These are phyloP conservation scores for Heliconius hewitsoni DNA, from an alignment of 1,140 invertebrate genomes.

Conservation along the genomic window DNA sequence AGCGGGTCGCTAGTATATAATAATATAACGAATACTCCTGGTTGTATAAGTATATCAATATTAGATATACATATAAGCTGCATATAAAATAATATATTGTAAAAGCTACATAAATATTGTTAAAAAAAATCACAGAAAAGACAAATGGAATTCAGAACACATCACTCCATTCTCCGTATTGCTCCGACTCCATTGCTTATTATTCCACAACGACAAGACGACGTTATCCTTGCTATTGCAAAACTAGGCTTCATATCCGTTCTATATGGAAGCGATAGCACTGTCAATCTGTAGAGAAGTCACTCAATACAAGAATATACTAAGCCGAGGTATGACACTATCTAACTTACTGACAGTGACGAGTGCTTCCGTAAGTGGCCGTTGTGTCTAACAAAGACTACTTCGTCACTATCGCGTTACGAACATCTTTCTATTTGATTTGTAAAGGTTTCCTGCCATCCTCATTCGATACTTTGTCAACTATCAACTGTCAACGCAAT, in stretches of 20 bases:
- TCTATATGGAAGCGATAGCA: background rate
- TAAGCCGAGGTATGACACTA: conserved; percentile 4
- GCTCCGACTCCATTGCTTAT: background rate
- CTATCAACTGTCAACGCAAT: conserved; percentile 47
- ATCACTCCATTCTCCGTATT: too few relatives aligned
- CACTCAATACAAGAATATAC: conserved; percentile 19
- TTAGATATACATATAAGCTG: too few relatives aligned
- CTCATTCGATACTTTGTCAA: conserved; percentile 57
- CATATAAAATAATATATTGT: too few relatives aligned
- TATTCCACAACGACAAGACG: background rate
- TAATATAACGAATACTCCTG: too few relatives aligned
- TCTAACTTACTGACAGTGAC: conserved; percentile 58
- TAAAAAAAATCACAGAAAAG: too few relatives aligned
- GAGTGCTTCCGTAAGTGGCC: conserved; percentile 71
- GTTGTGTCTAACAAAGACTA: conserved; percentile 64
- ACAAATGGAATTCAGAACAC: too few relatives aligned
- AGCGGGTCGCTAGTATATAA: too few relatives aligned
- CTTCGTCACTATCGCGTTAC: conserved; percentile 64
- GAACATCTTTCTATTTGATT: conserved; percentile 62
- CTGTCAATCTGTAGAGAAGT: background rate
- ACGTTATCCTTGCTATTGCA: background rate
- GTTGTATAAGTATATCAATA: too few relatives aligned
- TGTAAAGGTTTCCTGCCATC: conserved; percentile 68
- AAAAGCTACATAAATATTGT: too few relatives aligned
- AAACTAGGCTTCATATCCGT: background rate